Conservation (phyloP, 2,797 vertebrate species). For the Sebastes melanostomus region DNA sequence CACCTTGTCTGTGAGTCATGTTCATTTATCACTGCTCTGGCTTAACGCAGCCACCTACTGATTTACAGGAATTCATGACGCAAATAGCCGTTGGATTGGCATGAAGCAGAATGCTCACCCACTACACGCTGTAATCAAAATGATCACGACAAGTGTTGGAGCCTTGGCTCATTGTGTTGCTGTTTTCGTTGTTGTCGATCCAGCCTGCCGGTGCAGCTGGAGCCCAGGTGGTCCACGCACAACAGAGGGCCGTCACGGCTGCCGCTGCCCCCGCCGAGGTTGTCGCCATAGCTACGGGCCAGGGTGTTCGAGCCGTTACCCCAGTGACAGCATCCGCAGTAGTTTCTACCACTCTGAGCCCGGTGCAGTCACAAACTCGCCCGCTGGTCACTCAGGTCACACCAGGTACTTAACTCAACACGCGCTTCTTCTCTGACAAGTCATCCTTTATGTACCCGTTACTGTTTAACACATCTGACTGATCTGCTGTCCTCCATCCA, state of each 20-base stretch:
- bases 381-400: slow-evolving; percentile 87
- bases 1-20: slow-evolving; percentile 86
- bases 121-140: not conserved
- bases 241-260: slow-evolving; percentile 83
- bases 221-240: slow-evolving; percentile 89
- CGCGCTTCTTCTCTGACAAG: not conserved
- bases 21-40: slow-evolving; percentile 34
- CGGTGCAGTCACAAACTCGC: slow-evolving; percentile 86
- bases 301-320: slow-evolving; percentile 86
- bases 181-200: slow-evolving; percentile 16
- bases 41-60: slow-evolving; percentile 10
- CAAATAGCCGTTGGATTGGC: slow-evolving; percentile 21
- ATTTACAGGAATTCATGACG: slow-evolving; percentile 24
- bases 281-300: slow-evolving; percentile 87
- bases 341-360: slow-evolving; percentile 88
- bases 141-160: not conserved
- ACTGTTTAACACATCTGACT: not conserved
- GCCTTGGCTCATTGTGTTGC: slow-evolving; percentile 4
- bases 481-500: slow-evolving; percentile 31
- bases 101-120: slow-evolving; percentile 11
- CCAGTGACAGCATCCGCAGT: slow-evolving; percentile 88
- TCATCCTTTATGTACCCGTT: not conserved
- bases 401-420: slow-evolving; percentile 75
- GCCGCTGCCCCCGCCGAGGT: slow-evolving; percentile 84
- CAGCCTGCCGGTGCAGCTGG: slow-evolving; percentile 80